Conservation (phyloP, 2,113 vertebrate genomes). For the Pseudorhombus dupliciocellatus region DNA sequence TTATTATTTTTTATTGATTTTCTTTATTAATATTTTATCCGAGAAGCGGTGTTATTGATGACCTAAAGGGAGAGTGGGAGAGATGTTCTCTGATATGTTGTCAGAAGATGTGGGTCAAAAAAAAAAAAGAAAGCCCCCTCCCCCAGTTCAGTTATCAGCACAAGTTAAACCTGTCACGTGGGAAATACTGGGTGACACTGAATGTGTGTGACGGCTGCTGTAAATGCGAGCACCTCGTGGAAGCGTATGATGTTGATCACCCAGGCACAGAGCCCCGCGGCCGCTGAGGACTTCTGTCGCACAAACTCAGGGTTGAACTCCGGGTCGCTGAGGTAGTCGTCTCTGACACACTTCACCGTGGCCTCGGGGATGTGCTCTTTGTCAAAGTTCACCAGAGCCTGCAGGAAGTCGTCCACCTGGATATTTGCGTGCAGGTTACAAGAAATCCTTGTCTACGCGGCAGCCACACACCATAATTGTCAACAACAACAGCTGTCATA, state of each 20-base stretch:
- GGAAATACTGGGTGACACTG: not conserved
- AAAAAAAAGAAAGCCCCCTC: not conserved
- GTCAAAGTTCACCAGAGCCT: constrained; percentile 83
- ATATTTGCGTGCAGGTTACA: not conserved
- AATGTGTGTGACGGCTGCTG: constrained; percentile 4
- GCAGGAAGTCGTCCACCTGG: constrained; percentile 80
- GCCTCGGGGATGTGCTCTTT: constrained; percentile 80
- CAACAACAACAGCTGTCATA: not conserved
- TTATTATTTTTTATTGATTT: not conserved
- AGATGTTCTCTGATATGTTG: too few species aligned
- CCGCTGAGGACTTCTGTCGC: constrained; percentile 80
- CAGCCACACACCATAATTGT: too few species aligned
- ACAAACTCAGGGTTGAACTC: constrained; percentile 86
- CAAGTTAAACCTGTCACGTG: not conserved
- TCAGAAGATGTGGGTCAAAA: not conserved
- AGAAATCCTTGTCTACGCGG: too few species aligned
- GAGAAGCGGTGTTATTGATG: not conserved
- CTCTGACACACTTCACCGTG: constrained; percentile 77
- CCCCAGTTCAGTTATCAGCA: not conserved
- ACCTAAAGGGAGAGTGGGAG: too few species aligned
- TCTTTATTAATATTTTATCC: not conserved
- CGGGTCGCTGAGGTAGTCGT: constrained; percentile 80
- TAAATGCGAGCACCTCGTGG: constrained; percentile 69
- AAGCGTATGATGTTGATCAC: constrained; percentile 83
- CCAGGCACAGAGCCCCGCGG: constrained; percentile 79